Evolutionary conservation across 2,888 invertebrate species (phyloP).

Genomic region (Parnassius smintheus): DNA sequence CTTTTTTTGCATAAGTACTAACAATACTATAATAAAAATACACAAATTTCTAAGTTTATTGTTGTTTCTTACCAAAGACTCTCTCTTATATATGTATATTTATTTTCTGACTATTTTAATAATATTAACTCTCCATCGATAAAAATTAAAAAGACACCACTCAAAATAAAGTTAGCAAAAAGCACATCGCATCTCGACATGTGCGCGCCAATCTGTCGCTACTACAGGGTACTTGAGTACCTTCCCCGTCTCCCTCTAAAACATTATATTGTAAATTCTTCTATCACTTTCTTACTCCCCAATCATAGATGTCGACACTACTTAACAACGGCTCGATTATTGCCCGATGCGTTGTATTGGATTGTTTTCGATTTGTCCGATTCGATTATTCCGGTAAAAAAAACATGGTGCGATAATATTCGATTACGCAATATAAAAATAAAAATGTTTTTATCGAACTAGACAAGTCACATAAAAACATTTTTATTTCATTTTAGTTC

Average conservation of each 20-base stretch:
- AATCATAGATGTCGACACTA: slow-evolving; percentile 61
- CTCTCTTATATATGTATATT: too few relatives aligned
- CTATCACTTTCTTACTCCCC: slow-evolving; percentile 50
- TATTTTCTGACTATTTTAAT: too few relatives aligned
- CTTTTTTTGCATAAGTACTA: too few relatives aligned
- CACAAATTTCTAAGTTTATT: too few relatives aligned
- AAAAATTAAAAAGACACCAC: slow-evolving; percentile 30
- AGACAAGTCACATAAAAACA: slow-evolving; percentile 1
- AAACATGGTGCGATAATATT: slow-evolving; percentile 41
- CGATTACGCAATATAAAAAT: slow-evolving; percentile 34
- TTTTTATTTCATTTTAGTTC: background rate
- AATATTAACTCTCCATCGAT: background rate
- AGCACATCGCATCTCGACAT: slow-evolving; percentile 78
- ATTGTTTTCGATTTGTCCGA: slow-evolving; percentile 68
- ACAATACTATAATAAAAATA: too few relatives aligned
- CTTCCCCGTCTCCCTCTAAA: slow-evolving; percentile 42
- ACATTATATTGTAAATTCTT: slow-evolving; percentile 16
- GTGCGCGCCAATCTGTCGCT: slow-evolving; percentile 80
- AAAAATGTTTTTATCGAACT: too few relatives aligned
- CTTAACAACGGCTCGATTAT: slow-evolving; percentile 70
- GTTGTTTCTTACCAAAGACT: too few relatives aligned
- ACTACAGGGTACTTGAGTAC: slow-evolving; percentile 56
- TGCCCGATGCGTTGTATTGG: slow-evolving; percentile 64
- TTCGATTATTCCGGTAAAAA: slow-evolving; percentile 59
- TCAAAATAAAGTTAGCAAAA: slow-evolving; percentile 59